Base-by-base conservation (phyloP, 1,140 invertebrate species). In the Papilio machaon region DNA sequence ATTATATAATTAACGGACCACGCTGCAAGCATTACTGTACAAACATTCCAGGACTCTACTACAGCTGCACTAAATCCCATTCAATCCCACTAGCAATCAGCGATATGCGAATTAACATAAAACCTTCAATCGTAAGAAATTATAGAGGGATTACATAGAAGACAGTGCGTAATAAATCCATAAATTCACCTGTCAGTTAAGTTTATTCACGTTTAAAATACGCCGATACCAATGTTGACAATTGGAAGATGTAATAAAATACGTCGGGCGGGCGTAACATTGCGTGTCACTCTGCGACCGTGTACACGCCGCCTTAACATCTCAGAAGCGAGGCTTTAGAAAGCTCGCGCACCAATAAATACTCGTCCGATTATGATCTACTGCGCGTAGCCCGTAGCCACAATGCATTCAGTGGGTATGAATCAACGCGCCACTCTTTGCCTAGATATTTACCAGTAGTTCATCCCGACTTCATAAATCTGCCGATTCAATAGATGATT, bases 331-430 rank as follows among this genome's bases (percentile, higher is more conserved):
- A 81, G 87, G 91, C 90, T 91, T 91, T 92, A 93, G 92, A 93
- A 93, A 93, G 91, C 89, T 88, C 86, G 87, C 87, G 83, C 89
- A 90, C 91, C 91, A 90, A 94, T 94, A 94, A 94, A 94, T 93
- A 93, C 88, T 91, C 87, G 88, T 91, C 89, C 88, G 92, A 94
- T 94, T 94, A 92, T 94, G 93, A 94, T 94, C 93, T 94, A 94
- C 93, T 91, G 85, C 89, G 86, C 92, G 93, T 93, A 93, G 93
- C 90, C 92, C 90, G 92, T 93, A 93, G 93, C 92, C 87, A 91
- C 87, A 86, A 86, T 87, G 88, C 88, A 85, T 88, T 85, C 87
- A 87, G 80, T 87, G 78, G 67, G 83, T 85, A 88, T 87, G 88
- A 86, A 88, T 88, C 87, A 86, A 85, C 84, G 82, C 84, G 85